These are phyloP conservation scores for Eupithecia insigniata DNA, from an alignment of 2,888 invertebrate species.

Conservation along the genomic window DNA sequence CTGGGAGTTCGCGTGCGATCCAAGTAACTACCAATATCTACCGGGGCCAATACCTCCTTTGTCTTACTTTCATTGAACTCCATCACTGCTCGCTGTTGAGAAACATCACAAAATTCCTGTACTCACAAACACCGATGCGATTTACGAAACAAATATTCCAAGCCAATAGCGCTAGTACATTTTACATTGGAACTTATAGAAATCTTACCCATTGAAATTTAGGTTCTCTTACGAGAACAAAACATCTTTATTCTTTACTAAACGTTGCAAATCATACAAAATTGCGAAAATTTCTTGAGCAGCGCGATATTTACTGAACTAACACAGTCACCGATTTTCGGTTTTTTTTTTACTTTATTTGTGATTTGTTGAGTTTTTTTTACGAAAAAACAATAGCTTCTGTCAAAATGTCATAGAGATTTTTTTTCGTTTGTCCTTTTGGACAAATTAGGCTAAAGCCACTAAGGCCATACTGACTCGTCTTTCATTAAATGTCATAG, in stretches of 20 bases:
- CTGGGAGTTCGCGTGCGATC: constrained; percentile 70
- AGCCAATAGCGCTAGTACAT: constrained; percentile 31
- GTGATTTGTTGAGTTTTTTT: constrained; percentile 10
- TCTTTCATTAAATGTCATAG: too few relatives aligned
- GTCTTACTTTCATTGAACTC: constrained; percentile 77
- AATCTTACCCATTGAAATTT: constrained; percentile 79
- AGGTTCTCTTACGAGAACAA: constrained; percentile 82
- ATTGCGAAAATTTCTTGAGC: constrained; percentile 46
- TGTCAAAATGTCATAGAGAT: constrained; percentile 2
- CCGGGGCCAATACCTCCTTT: constrained; percentile 76
- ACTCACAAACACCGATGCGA: constrained; percentile 59
- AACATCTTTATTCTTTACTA: constrained; percentile 61
- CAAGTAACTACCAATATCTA: constrained; percentile 69
- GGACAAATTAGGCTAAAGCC: too few relatives aligned
- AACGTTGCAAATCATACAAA: constrained; percentile 42
- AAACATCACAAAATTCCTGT: constrained; percentile 63
- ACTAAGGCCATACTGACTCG: too few relatives aligned
- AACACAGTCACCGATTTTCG: constrained; percentile 45
- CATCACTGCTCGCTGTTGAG: constrained; percentile 79
- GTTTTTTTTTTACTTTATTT: too few relatives aligned
- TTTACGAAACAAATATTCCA: constrained; percentile 44
- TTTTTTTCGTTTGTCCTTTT: too few relatives aligned
- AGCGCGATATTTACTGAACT: constrained; percentile 50
- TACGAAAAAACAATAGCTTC: not conserved
- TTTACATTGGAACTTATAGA: constrained; percentile 14